These are phyloP conservation scores for Paragorgia papillata DNA, from an alignment of 92 coral and sea anemone genomes.

Conservation along the genomic window DNA sequence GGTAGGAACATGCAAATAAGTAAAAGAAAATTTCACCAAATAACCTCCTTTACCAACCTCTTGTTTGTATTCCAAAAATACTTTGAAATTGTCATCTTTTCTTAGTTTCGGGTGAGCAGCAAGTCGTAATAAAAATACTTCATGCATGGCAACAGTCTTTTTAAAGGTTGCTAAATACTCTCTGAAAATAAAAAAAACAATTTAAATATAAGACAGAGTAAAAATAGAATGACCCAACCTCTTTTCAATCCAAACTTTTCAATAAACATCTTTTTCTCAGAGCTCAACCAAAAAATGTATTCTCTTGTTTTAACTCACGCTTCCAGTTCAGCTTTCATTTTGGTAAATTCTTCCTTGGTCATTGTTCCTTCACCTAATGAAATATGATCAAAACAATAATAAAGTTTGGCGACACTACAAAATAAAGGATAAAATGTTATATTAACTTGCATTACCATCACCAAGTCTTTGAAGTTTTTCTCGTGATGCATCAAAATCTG, in stretches of 20 bases:
- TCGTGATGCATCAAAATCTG: constrained; percentile 98
- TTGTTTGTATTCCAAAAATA: constrained; percentile 94
- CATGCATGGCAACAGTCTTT: constrained; percentile 99
- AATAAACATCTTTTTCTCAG: too few relatives aligned
- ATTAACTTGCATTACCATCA: constrained; percentile 65
- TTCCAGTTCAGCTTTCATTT: constrained; percentile 97
- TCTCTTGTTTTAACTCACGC: constrained; percentile 73
- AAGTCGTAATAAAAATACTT: constrained; percentile 89
- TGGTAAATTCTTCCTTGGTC: constrained; percentile 98
- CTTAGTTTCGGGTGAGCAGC: constrained; percentile 96
- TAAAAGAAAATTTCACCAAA: too few relatives aligned
- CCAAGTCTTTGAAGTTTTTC: constrained; percentile 97
- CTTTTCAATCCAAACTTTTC: too few relatives aligned
- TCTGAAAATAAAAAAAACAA: constrained; percentile 43
- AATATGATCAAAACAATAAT: too few relatives aligned
- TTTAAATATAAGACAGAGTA: not conserved
- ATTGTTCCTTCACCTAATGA: constrained; percentile 85
- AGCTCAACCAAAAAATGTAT: too few relatives aligned
- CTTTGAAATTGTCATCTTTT: constrained; percentile 96
- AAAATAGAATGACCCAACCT: not conserved
- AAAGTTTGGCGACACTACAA: not conserved
- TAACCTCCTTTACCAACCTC: too few relatives aligned
- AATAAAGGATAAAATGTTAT: not conserved
- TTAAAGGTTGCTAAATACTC: constrained; percentile 99
- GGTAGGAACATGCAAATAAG: too few relatives aligned